A percentile compares a stretch with the other conserved stretches of the same genome.
Evolutionary conservation across 2,113 vertebrate genomes (phyloP).

Genomic region (Aspiorhynchus laticeps): DNA sequence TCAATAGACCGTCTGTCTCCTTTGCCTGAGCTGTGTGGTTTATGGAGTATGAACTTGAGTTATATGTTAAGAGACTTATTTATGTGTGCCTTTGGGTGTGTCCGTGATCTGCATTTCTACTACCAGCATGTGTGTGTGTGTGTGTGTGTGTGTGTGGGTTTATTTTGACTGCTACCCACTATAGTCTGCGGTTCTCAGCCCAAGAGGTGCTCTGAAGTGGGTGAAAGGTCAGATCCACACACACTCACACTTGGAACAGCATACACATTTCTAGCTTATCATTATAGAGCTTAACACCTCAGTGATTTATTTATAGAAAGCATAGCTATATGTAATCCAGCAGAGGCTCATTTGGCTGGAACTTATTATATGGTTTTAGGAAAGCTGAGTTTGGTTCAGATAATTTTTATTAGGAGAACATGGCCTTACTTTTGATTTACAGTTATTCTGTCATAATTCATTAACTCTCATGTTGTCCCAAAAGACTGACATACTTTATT

Average conservation of each 20-base stretch:
- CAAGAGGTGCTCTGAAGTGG: constrained; percentile 57
- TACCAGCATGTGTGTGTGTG: constrained; percentile 10
- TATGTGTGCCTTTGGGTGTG: constrained; percentile 27
- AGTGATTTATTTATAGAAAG: constrained; percentile 35
- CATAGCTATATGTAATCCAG: not conserved
- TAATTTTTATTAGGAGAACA: not conserved
- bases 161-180: constrained; percentile 52
- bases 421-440: not conserved
- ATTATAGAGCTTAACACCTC: not conserved
- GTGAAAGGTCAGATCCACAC: constrained; percentile 65
- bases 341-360: constrained; percentile 4
- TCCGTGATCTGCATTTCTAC: not conserved
- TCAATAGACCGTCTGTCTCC: not conserved
- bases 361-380: not conserved
- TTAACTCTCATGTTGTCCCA: not conserved
- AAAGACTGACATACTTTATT: not conserved
- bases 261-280: constrained; percentile 1
- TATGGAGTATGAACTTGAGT: constrained; percentile 18
- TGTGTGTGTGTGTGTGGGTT: not conserved
- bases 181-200: constrained; percentile 64
- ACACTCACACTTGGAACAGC: constrained; percentile 4
- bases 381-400: not conserved
- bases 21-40: not conserved
- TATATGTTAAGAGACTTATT: constrained; percentile 16
- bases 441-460: not conserved